Conservation (phyloP, 2,797 vertebrate genomes). For the Xyrichtys novacula region DNA sequence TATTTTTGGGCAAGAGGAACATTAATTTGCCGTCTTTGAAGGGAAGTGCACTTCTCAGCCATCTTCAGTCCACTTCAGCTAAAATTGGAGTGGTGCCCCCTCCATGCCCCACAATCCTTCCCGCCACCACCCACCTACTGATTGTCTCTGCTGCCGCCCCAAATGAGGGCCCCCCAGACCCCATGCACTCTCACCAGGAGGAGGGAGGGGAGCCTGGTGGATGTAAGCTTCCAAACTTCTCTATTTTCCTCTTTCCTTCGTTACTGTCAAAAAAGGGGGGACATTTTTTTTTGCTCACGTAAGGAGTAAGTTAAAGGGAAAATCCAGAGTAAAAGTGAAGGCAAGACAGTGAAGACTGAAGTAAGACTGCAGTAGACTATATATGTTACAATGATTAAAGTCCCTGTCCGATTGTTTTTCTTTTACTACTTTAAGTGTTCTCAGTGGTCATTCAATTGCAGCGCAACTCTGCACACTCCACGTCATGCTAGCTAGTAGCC, state of each 20-base stretch:
- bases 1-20: constrained; percentile 85
- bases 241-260: constrained; percentile 26
- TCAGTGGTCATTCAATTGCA: no score
- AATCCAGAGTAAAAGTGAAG: no score
- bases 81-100: constrained; percentile 71
- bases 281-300: no score
- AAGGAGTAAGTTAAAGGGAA: no score
- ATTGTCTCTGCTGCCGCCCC: constrained; percentile 70
- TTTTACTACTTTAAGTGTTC: no score
- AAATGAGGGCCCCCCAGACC: constrained; percentile 58
- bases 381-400: no score
- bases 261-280: constrained; percentile 19
- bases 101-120: constrained; percentile 43
- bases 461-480: no score
- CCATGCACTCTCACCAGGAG: constrained; percentile 36
- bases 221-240: constrained; percentile 35
- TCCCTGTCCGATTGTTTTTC: no score
- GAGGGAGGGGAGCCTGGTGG: constrained; percentile 15
- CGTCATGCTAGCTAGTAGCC: no score
- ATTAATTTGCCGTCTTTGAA: constrained; percentile 83
- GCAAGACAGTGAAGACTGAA: no score
- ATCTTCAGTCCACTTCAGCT: constrained; percentile 80
- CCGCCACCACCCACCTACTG: constrained; percentile 68
- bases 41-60: constrained; percentile 80
- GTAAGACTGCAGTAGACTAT: no score